Base-by-base conservation (phyloP, 2,888 invertebrate species). In the Erebia ligea region DNA sequence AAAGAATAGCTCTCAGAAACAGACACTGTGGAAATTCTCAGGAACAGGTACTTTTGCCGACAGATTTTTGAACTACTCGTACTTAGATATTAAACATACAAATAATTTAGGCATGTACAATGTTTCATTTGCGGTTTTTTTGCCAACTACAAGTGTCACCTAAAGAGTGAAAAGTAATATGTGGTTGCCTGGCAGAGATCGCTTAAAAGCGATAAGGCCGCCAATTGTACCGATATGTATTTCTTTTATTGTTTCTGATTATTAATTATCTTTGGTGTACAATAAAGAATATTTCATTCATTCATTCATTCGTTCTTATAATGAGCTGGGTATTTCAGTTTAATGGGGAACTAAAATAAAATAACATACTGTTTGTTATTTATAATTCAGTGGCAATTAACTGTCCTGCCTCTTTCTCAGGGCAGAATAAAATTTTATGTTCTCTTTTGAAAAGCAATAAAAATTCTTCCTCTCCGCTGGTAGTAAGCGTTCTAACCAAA, bases 391-490 rank as follows among this genome's bases (percentile, higher is more conserved):
- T 76, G 80, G 78, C 79, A 81, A 82, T 87, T 86, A 86, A 85
- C 86, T 82, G 83, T 82, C 79, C 79, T 80, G 83, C 82, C 79
- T 80, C 80, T 84, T 81, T 82, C 79, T 73, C 77, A 73, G 78
- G 82, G 82, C 81, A 84, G 78, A 84, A 86, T 87, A 87, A 87
- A 88, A 83, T 82, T 88, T 90, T 86, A 89, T 86, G 86, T 86
- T 80, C 83, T 69, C 78, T 84, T 87, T 86, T 82, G 81, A 82
- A 82, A 77, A 80, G 83, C 77, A 81, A 87, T 91, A 89, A 91
- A 91, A 89, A 89, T 88, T 90, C 87, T 84, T 89, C 81, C 83
- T 74, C 75, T 81, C 78, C 82, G 79, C 81, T 84, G 83, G 87
- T 89, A 86, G n/a, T 87, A 85, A 85, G 82, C 83, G 79, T 83